These are phyloP conservation scores for Ceratina calcarata DNA, from an alignment of 1,140 invertebrate species.

Conservation along the genomic window DNA sequence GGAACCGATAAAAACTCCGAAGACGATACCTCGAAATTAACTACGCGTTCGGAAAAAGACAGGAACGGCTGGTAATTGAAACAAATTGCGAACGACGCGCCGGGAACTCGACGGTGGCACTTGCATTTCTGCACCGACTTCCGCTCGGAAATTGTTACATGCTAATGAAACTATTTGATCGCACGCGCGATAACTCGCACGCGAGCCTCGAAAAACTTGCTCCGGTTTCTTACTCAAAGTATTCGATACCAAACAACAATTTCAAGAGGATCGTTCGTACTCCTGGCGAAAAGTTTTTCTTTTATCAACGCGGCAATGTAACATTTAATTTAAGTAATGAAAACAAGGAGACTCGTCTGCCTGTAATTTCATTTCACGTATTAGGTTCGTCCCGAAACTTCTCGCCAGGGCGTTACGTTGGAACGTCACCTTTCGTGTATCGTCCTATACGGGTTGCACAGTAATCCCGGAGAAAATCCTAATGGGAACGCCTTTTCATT, in stretches of 20 bases:
- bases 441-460: no score
- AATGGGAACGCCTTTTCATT: background rate
- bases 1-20: no score
- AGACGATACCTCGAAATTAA: no score
- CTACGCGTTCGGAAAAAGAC: background rate
- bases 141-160: conserved; percentile 30
- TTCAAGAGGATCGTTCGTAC: no score
- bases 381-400: no score
- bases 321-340: no score
- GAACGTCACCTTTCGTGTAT: conserved; percentile 26
- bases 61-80: conserved; percentile 31
- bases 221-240: background rate
- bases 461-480: background rate
- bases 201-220: conserved; percentile 9
- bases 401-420: no score
- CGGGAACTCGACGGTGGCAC: conserved; percentile 2
- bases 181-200: conserved; percentile 21
- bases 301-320: no score
- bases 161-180: conserved; percentile 40
- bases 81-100: conserved; percentile 32
- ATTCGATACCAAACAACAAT: no score
- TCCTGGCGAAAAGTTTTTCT: no score
- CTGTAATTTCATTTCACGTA: no score
- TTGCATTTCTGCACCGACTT: conserved; percentile 23
- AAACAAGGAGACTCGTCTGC: background rate